These are phyloP conservation scores for Homarus americanus DNA, from an alignment of 1,140 invertebrate genomes.

Conservation along the genomic window DNA sequence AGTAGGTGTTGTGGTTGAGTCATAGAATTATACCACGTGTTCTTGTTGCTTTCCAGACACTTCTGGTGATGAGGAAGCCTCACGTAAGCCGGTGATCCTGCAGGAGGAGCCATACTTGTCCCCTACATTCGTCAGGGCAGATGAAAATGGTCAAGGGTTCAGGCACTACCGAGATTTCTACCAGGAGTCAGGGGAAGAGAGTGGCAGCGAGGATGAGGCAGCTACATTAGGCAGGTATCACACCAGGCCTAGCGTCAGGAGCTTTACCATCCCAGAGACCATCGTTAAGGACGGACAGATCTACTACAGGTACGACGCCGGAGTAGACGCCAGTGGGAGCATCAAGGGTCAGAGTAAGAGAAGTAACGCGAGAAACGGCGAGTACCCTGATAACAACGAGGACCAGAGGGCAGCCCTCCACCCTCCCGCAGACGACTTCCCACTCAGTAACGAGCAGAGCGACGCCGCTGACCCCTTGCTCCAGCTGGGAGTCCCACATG, in stretches of 20 bases:
- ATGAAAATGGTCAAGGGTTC: neutral
- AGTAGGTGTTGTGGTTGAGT: neutral
- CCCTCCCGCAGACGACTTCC: neutral
- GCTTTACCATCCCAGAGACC: slow-evolving; percentile 41
- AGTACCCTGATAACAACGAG: neutral
- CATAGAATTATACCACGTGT: neutral
- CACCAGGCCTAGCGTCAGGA: neutral
- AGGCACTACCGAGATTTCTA: slow-evolving; percentile 43
- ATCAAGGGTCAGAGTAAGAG: slow-evolving; percentile 40
- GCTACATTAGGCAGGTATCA: neutral
- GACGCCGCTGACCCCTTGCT: neutral
- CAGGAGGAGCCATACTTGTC: slow-evolving; percentile 38
- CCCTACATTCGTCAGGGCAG: neutral
- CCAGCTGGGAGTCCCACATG: too few species aligned
- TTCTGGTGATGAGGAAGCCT: neutral
- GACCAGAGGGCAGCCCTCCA: neutral
- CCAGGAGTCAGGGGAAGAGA: neutral
- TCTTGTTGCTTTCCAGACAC: neutral
- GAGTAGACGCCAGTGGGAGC: neutral
- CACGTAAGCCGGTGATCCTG: neutral
- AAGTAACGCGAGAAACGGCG: slow-evolving; percentile 7
- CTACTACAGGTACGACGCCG: slow-evolving; percentile 46
- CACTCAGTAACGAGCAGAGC: neutral
- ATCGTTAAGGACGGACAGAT: slow-evolving; percentile 64
- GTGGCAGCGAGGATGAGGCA: neutral